These are phyloP conservation scores for Lumbricus terrestris DNA, from an alignment of 2,888 invertebrate species.

Conservation along the genomic window DNA sequence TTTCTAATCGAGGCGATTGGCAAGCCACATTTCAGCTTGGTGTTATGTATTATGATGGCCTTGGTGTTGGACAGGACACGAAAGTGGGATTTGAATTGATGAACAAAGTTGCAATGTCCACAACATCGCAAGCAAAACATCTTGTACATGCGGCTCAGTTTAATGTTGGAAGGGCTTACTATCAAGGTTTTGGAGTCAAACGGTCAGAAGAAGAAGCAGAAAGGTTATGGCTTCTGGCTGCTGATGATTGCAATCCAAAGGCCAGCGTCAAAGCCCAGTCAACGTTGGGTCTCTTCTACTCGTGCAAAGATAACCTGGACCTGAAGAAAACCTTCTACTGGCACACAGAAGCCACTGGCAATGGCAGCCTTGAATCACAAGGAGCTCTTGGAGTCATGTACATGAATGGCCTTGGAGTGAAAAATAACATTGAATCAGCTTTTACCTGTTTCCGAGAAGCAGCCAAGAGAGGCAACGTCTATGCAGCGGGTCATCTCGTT, in stretches of 20 bases:
- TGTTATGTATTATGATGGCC: constrained; percentile 57
- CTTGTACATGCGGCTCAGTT: constrained; percentile 51
- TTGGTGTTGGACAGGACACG: constrained; percentile 48
- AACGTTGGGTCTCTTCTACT: constrained; percentile 57
- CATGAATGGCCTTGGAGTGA: constrained; percentile 53
- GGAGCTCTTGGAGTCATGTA: constrained; percentile 60
- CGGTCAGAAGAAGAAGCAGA: constrained; percentile 57
- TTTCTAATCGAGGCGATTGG: constrained; percentile 48
- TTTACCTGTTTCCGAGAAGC: constrained; percentile 56
- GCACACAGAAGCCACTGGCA: constrained; percentile 59
- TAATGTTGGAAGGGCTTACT: constrained; percentile 58
- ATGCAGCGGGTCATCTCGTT: constrained; percentile 58
- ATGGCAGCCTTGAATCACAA: constrained; percentile 59
- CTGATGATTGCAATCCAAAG: constrained; percentile 57
- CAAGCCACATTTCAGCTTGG: constrained; percentile 56
- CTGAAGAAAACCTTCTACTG: constrained; percentile 57
- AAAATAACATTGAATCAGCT: constrained; percentile 48
- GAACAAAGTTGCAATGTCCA: constrained; percentile 45
- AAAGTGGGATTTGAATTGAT: constrained; percentile 49
- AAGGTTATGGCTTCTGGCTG: constrained; percentile 55
- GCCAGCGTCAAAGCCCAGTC: constrained; percentile 57
- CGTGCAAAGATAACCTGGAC: constrained; percentile 46
- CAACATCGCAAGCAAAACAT: constrained; percentile 45
- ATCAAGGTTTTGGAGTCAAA: constrained; percentile 56
- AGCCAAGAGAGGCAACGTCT: constrained; percentile 57